Percentiles rank a stretch among this genome's conserved stretches.
These are phyloP conservation scores for Drosophila cognata DNA, from an alignment of 2,888 invertebrate genomes.

Conservation along the genomic window DNA sequence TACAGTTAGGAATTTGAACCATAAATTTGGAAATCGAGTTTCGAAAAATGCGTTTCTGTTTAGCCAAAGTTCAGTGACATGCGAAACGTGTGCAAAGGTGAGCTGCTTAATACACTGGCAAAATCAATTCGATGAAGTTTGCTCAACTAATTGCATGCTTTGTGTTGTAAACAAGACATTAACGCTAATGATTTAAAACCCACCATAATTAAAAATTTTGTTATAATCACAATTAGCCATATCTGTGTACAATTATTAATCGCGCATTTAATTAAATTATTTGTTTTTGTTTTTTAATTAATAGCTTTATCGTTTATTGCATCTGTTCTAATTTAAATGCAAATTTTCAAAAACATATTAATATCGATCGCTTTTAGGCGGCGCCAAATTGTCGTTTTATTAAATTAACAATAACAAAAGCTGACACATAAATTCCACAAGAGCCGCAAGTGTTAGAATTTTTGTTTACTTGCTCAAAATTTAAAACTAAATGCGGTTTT, in stretches of 20 bases:
- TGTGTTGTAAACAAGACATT: conserved; percentile 36
- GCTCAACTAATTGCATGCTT: conserved; percentile 37
- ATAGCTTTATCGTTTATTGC: conserved; percentile 44
- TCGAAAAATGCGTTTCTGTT: conserved; percentile 35
- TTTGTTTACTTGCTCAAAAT: conserved; percentile 39
- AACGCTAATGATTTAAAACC: conserved; percentile 14
- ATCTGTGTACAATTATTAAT: conserved; percentile 4
- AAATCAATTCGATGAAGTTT: conserved; percentile 38
- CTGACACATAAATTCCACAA: conserved; percentile 55
- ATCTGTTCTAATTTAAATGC: conserved; percentile 77
- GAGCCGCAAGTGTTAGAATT: conserved; percentile 41
- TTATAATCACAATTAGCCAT: conserved; percentile 8
- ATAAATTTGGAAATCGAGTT: conserved; percentile 59
- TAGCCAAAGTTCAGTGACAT: conserved; percentile 52
- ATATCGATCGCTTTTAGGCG: conserved; percentile 45
- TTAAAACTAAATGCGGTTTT: conserved; percentile 47
- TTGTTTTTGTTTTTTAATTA: conserved; percentile 25
- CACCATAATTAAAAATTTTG: neutral
- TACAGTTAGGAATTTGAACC: conserved; percentile 34
- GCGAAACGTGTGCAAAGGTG: conserved; percentile 20
- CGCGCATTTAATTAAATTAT: conserved; percentile 37
- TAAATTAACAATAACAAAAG: conserved; percentile 42
- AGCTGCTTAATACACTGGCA: conserved; percentile 18
- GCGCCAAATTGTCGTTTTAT: conserved; percentile 55
- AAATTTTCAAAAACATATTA: conserved; percentile 74